Conservation (phyloP, 1,140 invertebrate genomes). For the Panagrolaimus sp. region DNA sequence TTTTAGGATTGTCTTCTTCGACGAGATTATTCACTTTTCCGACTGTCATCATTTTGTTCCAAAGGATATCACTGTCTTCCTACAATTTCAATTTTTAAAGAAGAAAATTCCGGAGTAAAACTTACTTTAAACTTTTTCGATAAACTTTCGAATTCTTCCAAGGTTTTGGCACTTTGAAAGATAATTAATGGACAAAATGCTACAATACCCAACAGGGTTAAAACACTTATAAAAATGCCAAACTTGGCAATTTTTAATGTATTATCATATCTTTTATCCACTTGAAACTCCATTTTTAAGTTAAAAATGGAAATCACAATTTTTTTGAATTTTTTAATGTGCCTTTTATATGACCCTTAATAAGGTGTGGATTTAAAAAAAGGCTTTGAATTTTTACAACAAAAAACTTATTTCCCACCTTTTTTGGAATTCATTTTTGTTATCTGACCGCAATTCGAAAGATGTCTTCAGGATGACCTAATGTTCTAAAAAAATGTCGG, state of each 20-base stretch:
- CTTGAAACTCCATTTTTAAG: too few species aligned
- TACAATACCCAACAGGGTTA: background rate
- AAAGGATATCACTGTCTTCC: constrained; percentile 2
- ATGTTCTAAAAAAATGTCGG: background rate
- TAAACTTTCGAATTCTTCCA: background rate
- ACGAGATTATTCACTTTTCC: background rate
- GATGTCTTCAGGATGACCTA: background rate
- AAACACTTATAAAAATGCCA: background rate
- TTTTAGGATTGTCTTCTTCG: background rate
- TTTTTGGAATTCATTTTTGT: background rate
- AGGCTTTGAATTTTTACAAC: background rate
- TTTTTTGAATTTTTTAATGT: too few species aligned
- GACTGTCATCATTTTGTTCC: constrained; percentile 8
- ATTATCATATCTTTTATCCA: background rate
- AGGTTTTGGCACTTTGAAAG: background rate
- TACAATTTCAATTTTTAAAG: background rate
- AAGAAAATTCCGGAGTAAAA: background rate
- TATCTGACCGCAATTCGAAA: too few species aligned
- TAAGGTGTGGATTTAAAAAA: background rate
- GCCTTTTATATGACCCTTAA: background rate
- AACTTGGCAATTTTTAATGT: background rate
- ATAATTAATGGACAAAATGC: background rate
- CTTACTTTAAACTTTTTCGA: constrained; percentile 2
- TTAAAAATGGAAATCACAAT: too few species aligned
- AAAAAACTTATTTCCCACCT: background rate